These are phyloP conservation scores for Biston betularia DNA, from an alignment of 2,888 invertebrate genomes.

Conservation along the genomic window DNA sequence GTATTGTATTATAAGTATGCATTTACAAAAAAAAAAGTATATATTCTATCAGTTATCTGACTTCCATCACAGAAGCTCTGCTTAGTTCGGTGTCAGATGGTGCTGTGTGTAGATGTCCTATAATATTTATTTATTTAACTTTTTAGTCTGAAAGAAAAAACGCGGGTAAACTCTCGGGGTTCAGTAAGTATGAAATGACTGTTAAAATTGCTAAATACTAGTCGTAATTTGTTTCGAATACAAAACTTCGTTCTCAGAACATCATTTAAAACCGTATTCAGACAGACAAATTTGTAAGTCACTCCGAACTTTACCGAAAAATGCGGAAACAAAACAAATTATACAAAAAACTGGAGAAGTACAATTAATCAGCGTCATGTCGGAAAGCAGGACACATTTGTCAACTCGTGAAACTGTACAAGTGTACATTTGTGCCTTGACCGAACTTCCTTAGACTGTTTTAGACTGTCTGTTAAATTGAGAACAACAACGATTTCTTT, in stretches of 20 bases:
- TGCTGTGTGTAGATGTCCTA: too few species aligned
- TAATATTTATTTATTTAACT: too few species aligned
- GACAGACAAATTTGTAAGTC: conserved; percentile 25
- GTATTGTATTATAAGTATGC: too few species aligned
- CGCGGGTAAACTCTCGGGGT: too few species aligned
- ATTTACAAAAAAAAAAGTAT: too few species aligned
- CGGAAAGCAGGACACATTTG: conserved; percentile 40
- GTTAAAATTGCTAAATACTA: too few species aligned
- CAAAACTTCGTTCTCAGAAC: background rate
- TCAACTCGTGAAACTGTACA: conserved; percentile 37
- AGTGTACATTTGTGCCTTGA: conserved; percentile 20
- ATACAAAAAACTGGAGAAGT: conserved; percentile 37
- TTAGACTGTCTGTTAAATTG: conserved; percentile 12
- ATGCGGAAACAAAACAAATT: conserved; percentile 36
- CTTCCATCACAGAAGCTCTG: too few species aligned
- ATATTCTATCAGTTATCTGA: too few species aligned
- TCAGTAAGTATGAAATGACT: too few species aligned
- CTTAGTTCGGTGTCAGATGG: too few species aligned
- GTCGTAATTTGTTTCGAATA: too few species aligned
- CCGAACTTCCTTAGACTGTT: conserved; percentile 20
- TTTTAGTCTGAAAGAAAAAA: too few species aligned
- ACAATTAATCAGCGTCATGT: conserved; percentile 43
- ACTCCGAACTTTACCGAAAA: conserved; percentile 25
- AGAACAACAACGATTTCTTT: background rate
- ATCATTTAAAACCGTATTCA: conserved; percentile 12